Evolutionary conservation across 2,797 vertebrate genomes (phyloP), one percentile per base, ranked within the genome.

Genomic region (Rhyacichthys aspro): DNA sequence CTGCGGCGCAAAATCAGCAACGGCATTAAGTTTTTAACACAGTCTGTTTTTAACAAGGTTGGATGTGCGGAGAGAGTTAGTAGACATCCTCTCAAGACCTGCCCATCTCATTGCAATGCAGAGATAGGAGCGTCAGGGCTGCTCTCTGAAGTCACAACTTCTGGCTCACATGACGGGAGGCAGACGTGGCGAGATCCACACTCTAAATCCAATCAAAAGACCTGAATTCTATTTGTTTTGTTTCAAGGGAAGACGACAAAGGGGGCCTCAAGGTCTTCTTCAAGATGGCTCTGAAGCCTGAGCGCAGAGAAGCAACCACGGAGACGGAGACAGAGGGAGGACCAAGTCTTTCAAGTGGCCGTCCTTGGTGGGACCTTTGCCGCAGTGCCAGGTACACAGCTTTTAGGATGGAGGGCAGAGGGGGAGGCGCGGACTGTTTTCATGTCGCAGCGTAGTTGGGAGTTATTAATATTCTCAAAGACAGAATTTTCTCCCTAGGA

Each of bases 211-310:
- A 91, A 93, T 94, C 92, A 93, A 94, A 93, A 92, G 90, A 85
- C 86, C 87, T 89, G 77, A 89, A 69, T 94, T 95, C 90, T 94
- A 78, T 96, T 94, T 95, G 88, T 94, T 92, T 94, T 93, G 66
- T 93, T 97, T 95, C 87, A 94, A 98, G 96, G 96, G 95, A 96
- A 80, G 94, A 82, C 12, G 95, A 97, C 92, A 97, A 96, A 94
- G 95, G 85, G 81, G 86, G 94, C 90, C 95, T 95, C 78, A 95
- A 98, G 92, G 95, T 92, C 80, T 96, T 96, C 92, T 97, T 97
- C 92, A 94, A 95, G 91, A 91, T 93, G 56, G 75, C 94, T 88
- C 81, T 94, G 93, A 94, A 92, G 85, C 92, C 93, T 55, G 77
- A 93, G 94, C 85, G 87, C 91, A 55, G 67, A 11, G 52, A 14